Percentiles rank a stretch among this genome's conserved stretches.
Conservation (phyloP, 2,113 vertebrate species). For the Dromas ardeola region DNA sequence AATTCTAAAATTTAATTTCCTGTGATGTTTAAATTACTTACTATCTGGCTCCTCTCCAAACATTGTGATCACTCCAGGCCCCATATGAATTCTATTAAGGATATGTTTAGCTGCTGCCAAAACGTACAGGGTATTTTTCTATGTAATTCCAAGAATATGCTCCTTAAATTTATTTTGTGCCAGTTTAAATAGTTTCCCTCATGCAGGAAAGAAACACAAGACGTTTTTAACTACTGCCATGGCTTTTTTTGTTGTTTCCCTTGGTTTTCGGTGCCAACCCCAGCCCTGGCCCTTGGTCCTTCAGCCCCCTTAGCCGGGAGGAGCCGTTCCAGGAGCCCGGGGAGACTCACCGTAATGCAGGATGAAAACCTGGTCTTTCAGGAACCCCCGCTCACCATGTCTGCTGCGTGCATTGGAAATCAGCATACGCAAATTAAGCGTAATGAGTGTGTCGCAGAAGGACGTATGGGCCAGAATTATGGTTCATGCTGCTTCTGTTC, state of each 20-base stretch:
- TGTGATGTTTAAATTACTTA: slow-evolving; percentile 98
- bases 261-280: background rate
- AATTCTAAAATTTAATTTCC: slow-evolving; percentile 99
- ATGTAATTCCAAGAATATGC: slow-evolving; percentile 81
- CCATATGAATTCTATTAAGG: slow-evolving; percentile 93
- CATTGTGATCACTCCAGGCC: slow-evolving; percentile 85
- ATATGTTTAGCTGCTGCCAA: slow-evolving; percentile 87
- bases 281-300: fast-evolving
- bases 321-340: background rate
- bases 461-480: background rate
- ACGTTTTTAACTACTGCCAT: slow-evolving; percentile 32
- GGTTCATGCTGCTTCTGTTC: fast-evolving
- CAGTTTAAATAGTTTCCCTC: slow-evolving; percentile 74
- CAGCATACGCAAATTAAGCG: background rate
- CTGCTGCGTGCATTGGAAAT: background rate
- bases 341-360: background rate
- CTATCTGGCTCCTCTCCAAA: slow-evolving; percentile 91
- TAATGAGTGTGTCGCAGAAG: background rate
- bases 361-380: background rate
- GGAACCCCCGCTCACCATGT: fast-evolving
- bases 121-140: slow-evolving; percentile 76
- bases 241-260: background rate
- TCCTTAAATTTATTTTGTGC: slow-evolving; percentile 79
- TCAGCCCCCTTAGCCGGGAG: background rate
- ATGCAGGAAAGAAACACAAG: slow-evolving; percentile 55